These are phyloP conservation scores for Tortrix viridana DNA, from an alignment of 2,888 invertebrate species.

Conservation along the genomic window DNA sequence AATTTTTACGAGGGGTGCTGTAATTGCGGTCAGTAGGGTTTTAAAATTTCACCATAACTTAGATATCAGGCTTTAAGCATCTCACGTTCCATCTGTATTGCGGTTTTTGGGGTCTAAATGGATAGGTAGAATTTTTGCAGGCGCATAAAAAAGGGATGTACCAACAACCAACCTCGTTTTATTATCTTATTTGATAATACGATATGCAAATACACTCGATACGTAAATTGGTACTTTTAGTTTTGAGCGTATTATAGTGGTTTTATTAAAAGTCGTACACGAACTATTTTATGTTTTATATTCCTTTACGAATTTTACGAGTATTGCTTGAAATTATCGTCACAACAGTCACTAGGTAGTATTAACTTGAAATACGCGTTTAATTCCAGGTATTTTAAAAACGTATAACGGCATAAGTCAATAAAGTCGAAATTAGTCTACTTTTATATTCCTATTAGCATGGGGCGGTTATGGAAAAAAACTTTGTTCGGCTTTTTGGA, in stretches of 20 bases:
- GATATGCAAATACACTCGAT: conserved; percentile 29
- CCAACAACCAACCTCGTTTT: conserved; percentile 28
- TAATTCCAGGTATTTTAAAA: background rate
- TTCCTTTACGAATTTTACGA: conserved; percentile 5
- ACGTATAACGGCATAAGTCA: background rate
- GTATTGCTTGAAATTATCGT: conserved; percentile 3
- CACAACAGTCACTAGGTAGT: background rate
- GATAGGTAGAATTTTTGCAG: conserved; percentile 58
- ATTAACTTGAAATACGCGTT: background rate
- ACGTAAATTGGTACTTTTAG: conserved; percentile 27
- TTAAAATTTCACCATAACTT: conserved; percentile 73
- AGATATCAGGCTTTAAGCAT: conserved; percentile 63
- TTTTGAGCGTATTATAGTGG: conserved; percentile 13
- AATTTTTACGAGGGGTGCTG: conserved; percentile 56
- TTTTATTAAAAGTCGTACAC: conserved; percentile 22
- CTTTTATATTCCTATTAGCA: background rate
- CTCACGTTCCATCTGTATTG: conserved; percentile 81
- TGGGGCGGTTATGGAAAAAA: too few relatives aligned
- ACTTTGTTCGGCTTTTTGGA: too few relatives aligned
- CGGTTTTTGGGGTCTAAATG: conserved; percentile 61
- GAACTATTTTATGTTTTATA: conserved; percentile 12
- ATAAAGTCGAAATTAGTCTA: background rate
- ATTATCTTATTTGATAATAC: conserved; percentile 18
- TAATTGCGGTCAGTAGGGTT: conserved; percentile 56
- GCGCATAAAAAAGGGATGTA: conserved; percentile 28